Evolutionary conservation across 2,888 invertebrate species (phyloP).

Genomic region (Matsumyia berberina): DNA sequence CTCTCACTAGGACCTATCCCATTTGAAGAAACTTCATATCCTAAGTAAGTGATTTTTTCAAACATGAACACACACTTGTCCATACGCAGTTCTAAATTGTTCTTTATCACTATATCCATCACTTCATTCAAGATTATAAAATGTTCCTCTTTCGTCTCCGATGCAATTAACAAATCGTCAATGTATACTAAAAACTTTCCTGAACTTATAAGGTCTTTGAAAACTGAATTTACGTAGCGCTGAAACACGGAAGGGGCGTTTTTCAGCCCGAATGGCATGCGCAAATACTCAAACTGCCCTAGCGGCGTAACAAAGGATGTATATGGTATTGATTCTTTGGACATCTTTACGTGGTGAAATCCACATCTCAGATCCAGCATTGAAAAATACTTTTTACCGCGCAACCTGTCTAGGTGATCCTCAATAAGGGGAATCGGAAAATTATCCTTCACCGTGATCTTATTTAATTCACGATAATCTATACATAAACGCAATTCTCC

Average conservation of each 20-base stretch:
- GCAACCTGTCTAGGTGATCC: constrained; percentile 35
- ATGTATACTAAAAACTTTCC: constrained; percentile 75
- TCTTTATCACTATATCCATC: constrained; percentile 62
- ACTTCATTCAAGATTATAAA: constrained; percentile 1
- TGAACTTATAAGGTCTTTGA: constrained; percentile 7
- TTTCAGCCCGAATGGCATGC: constrained; percentile 15
- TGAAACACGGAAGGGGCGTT: constrained; percentile 9
- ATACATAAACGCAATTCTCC: constrained; percentile 38
- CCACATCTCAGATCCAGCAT: constrained; percentile 12
- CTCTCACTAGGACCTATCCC: constrained; percentile 23
- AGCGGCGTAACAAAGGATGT: constrained; percentile 5
- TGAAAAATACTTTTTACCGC: constrained; percentile 26
- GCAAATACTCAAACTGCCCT: constrained; percentile 7
- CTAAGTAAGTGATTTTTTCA: constrained; percentile 36
- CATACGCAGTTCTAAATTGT: constrained; percentile 49
- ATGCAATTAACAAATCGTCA: constrained; percentile 77
- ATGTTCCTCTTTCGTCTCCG: constrained; percentile 55
- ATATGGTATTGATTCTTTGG: constrained; percentile 3
- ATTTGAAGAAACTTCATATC: constrained; percentile 6
- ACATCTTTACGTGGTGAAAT: constrained; percentile 21
- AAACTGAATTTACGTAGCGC: not conserved
- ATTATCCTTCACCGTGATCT: constrained; percentile 27
- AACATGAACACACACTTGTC: constrained; percentile 76
- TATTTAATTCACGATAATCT: constrained; percentile 27
- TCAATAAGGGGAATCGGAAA: constrained; percentile 36